Base-by-base conservation (phyloP, 2,888 invertebrate genomes). In the Athalia cordata region DNA sequence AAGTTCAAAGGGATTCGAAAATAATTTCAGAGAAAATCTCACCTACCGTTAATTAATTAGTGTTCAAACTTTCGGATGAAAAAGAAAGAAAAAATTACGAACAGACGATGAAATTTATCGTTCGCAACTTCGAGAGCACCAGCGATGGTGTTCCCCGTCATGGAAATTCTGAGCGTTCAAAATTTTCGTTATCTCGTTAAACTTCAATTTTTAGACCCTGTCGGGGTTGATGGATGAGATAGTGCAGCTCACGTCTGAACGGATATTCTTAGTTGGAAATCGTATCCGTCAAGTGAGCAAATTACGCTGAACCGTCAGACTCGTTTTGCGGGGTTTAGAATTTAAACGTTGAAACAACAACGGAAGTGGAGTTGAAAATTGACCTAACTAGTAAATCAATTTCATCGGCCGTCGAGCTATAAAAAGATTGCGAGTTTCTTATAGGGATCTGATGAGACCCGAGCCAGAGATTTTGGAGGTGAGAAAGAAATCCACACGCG, bases 141-240 rank as follows among this genome's bases (percentile, higher is more conserved):
- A 2, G 29, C 29, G 0, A 29, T 2, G 29, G 29, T 29, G 29
- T 29, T 29, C 29, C 29, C 29, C 2, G 29, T 29, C 29, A 29
- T 29, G 29, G 29, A 29, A 29, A 29, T 29, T 29, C 29, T 29
- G 29, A 29, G 29, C 7, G 6, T 65, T 65, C 45, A 7, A 5
- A 70, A 70, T 57, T n/a, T 57, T 55, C 52, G 70, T 13, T 72
- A 47, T 47, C 72, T 59, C 59, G 72, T 72, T 72, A 47, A 72
- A 72, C 45, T 59, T 72, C 45, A 15, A 72, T 72, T 15, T 47
- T 11, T 9, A 13, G 47, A 72, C 8, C 11, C 29, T 70, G 59
- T 13, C 47, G 9, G 59, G 11, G 45, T 59, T 59, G 72, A 72
- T 72, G 59, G 72, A 72, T 45, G 49, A 59, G 59, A 68, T 29